Evolutionary conservation across 2,888 invertebrate genomes (phyloP).

Genomic region (Pardosa pseudoannulata): DNA sequence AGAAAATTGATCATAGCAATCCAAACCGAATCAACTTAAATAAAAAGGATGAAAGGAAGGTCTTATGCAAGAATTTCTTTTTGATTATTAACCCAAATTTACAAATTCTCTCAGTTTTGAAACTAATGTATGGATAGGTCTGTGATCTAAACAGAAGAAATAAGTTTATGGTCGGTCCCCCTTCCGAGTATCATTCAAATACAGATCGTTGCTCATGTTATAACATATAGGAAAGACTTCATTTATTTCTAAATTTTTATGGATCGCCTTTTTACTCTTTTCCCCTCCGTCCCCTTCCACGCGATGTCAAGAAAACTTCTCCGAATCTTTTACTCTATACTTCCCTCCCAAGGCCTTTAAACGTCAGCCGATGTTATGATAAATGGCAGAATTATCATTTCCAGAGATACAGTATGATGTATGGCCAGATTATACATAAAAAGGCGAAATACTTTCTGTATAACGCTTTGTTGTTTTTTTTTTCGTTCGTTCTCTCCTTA

Average conservation of each 20-base stretch:
- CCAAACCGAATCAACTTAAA: no score
- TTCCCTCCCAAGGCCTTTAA: constrained; percentile 35
- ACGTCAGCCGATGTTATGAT: constrained; percentile 70
- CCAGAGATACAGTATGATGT: constrained; percentile 61
- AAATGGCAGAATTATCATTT: constrained; percentile 69
- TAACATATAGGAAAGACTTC: constrained; percentile 70
- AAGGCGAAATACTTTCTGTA: constrained; percentile 48
- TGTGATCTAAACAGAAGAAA: background rate
- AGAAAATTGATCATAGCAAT: no score
- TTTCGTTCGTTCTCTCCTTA: background rate
- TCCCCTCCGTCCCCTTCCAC: constrained; percentile 5
- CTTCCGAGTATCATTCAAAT: constrained; percentile 52
- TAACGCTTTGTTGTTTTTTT: background rate
- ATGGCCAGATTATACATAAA: constrained; percentile 60
- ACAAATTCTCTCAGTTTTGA: no score
- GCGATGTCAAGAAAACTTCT: constrained; percentile 53
- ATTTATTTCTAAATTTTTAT: constrained; percentile 71
- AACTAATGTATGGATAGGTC: no score
- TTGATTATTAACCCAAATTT: no score
- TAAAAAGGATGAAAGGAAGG: no score
- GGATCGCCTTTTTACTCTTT: constrained; percentile 33
- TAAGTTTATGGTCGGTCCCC: constrained; percentile 14
- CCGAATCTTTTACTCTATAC: constrained; percentile 37
- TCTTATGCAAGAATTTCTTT: no score
- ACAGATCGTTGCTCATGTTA: constrained; percentile 69